A percentile compares a stretch with the other conserved stretches of the same genome.
These are phyloP conservation scores for Thereuonema tuberculata DNA, from an alignment of 1,140 invertebrate species.

Conservation along the genomic window DNA sequence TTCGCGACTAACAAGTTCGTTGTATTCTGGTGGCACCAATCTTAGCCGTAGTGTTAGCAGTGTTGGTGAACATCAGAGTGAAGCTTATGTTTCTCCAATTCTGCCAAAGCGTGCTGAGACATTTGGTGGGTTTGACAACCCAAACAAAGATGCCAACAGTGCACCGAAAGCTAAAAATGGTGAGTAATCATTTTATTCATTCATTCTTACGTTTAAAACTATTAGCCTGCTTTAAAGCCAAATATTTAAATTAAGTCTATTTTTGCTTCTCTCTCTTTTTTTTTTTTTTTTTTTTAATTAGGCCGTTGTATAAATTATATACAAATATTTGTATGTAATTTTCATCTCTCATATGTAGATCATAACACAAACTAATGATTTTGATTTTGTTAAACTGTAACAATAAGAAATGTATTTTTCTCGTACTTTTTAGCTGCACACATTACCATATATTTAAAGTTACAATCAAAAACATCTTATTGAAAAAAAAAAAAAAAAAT, in stretches of 20 bases:
- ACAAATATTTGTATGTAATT: no score
- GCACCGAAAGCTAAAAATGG: constrained; percentile 16
- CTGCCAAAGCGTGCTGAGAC: constrained; percentile 83
- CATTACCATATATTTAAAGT: no score
- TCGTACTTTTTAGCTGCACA: no score
- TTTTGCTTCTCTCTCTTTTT: constrained; percentile 3
- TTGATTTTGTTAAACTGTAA: no score
- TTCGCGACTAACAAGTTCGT: constrained; percentile 51
- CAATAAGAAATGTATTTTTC: no score
- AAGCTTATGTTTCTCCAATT: constrained; percentile 61
- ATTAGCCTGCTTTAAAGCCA: not conserved
- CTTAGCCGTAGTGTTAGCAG: constrained; percentile 79
- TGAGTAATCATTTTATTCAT: not conserved
- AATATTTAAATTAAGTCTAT: not conserved
- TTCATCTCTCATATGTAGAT: no score
- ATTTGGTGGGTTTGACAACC: constrained; percentile 76
- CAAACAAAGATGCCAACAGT: constrained; percentile 21
- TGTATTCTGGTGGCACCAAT: constrained; percentile 53
- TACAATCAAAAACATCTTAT: no score
- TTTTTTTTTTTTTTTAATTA: constrained; percentile 12
- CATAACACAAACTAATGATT: no score
- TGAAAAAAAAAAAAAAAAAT: no score
- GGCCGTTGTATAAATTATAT: no score
- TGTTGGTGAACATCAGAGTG: constrained; percentile 74
- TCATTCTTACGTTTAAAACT: constrained; percentile 8